phyloP scores from a whole-genome alignment of 2,113 vertebrate species.

The Lophura nycthemera region DNA sequence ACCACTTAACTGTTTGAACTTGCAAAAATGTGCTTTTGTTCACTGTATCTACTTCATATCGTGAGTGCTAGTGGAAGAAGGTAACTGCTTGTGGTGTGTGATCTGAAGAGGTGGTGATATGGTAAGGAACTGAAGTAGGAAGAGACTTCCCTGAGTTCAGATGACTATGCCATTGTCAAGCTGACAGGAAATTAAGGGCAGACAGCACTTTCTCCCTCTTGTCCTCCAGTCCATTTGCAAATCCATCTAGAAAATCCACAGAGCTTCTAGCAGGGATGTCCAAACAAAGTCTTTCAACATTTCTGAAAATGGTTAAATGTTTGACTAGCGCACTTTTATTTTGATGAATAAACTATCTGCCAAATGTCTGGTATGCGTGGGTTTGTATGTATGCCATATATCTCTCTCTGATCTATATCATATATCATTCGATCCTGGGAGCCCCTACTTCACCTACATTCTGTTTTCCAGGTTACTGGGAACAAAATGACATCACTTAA shows the following conservation, averaged over 20 bases:
- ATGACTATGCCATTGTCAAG: background rate
- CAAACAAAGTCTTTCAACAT: background rate
- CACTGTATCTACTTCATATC: background rate
- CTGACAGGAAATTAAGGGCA: background rate
- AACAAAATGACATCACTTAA: conserved; percentile 99
- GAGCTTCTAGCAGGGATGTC: background rate
- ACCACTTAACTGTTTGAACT: background rate
- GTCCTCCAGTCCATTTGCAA: background rate
- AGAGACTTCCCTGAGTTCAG: background rate
- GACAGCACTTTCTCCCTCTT: background rate
- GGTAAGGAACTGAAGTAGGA: background rate
- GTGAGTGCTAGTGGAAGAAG: background rate
- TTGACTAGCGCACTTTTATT: background rate
- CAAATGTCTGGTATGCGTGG: background rate
- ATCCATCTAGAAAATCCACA: background rate
- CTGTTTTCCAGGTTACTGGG: conserved; percentile 85
- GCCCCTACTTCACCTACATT: background rate
- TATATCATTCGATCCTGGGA: background rate
- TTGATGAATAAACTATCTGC: background rate
- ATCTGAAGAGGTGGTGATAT: background rate
- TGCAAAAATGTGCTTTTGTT: background rate
- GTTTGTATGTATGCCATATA: rapidly evolving
- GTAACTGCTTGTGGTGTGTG: background rate
- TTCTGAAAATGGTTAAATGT: background rate
- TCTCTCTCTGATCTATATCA: background rate